Percentiles rank a stretch among this genome's conserved stretches.
Conservation (phyloP, 1,140 invertebrate genomes). For the Sitodiplosis mosellana region DNA sequence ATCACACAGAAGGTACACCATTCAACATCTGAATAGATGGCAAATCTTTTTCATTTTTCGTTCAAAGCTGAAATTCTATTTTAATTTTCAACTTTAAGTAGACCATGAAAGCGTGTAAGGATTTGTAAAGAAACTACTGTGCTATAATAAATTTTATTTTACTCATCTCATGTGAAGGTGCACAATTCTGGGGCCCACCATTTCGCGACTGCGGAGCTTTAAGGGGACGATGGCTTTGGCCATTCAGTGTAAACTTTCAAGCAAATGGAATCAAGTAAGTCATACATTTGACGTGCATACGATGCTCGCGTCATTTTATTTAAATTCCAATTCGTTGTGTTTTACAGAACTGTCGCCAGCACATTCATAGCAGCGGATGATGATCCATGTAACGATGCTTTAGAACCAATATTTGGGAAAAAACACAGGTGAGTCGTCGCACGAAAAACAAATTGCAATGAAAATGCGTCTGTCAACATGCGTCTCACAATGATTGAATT, state of each 20-base stretch:
- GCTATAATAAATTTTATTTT: too few relatives aligned
- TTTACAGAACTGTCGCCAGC: slow-evolving; percentile 21
- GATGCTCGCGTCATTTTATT: too few relatives aligned
- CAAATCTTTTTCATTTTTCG: too few relatives aligned
- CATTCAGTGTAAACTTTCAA: slow-evolving; percentile 22
- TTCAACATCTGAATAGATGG: too few relatives aligned
- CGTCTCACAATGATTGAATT: neutral
- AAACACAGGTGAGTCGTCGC: slow-evolving; percentile 22
- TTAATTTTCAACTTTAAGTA: too few relatives aligned
- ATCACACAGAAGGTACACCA: slow-evolving; percentile 22
- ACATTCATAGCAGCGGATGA: slow-evolving; percentile 24
- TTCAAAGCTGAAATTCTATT: too few relatives aligned
- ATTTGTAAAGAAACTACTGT: too few relatives aligned
- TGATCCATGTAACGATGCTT: slow-evolving; percentile 24
- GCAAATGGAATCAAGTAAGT: slow-evolving; percentile 21
- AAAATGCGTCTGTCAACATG: neutral
- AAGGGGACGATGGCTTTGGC: slow-evolving; percentile 22
- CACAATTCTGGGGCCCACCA: slow-evolving; percentile 21
- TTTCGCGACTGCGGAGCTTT: slow-evolving; percentile 24
- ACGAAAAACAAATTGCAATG: too few relatives aligned
- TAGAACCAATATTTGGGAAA: slow-evolving; percentile 23
- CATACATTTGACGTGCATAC: neutral
- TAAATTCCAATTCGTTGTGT: neutral
- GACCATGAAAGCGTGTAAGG: too few relatives aligned
- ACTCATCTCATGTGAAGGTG: too few relatives aligned